phyloP scores from a whole-genome alignment of 1,140 invertebrate genomes.

The Yoshiicerus persimilis region DNA sequence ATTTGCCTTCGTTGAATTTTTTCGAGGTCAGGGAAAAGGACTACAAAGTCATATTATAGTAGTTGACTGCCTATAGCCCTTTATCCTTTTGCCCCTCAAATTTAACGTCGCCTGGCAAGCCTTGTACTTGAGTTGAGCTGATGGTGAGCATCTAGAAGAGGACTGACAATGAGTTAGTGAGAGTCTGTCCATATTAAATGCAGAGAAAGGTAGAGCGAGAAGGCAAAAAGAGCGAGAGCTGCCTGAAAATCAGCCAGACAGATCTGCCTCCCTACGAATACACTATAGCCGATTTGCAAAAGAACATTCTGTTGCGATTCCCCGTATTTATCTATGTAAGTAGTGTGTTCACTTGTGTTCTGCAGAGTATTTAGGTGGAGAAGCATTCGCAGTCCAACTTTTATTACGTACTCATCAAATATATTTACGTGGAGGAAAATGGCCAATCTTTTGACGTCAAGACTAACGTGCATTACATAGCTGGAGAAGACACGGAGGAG shows the following conservation, averaged over 20 bases:
- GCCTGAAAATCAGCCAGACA: background rate
- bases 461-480: background rate
- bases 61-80: background rate
- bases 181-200: background rate
- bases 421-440: background rate
- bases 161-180: background rate
- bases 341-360: background rate
- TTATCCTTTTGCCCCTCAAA: background rate
- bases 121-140: no score
- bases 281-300: background rate
- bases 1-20: background rate
- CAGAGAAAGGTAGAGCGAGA: background rate
- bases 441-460: background rate
- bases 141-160: no score
- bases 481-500: background rate
- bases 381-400: background rate
- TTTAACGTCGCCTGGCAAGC: background rate
- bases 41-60: background rate
- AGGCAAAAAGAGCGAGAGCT: background rate
- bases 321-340: background rate
- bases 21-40: constrained; percentile 7
- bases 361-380: background rate
- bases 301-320: background rate
- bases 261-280: background rate
- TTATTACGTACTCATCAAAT: constrained; percentile 6